Evolutionary conservation across 2,888 invertebrate species (phyloP), one percentile per base, ranked within the genome.

Genomic region (Bombylius major): DNA sequence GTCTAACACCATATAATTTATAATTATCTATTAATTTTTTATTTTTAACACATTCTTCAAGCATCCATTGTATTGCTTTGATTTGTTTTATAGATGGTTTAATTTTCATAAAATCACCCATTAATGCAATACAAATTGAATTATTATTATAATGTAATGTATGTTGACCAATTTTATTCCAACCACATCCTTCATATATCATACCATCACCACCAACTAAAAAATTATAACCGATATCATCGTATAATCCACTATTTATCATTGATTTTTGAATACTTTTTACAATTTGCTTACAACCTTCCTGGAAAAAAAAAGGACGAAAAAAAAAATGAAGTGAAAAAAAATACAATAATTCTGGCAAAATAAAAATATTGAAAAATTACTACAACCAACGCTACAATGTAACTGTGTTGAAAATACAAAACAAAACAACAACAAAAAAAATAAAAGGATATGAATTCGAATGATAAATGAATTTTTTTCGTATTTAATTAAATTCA

Each of bases 191-290:
- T 62, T 78, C 80, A 67, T 87, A 88, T 0, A 81, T 82, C 1
- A 79, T 76, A 0, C 87, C 88, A 64, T 88, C 87, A 7, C 84
- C 86, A 0, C 87, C 89, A 3, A 89, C 78, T 11, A 89, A 67
- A 64, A 87, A 90, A 67, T 86, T 89, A 70, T 88, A 89, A 0
- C 76, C 83, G 31, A 88, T 86, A 65, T 88, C 88, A 56, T 73
- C 76, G 79, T 83, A n/a, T n/a, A 85, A 0, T 73, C 64, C 4
- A 11, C 23, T 23, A 1, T 4, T 9, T 3, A 47, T 23, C 23
- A 23, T 14, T 9, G 9, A 31, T 4, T 47, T 11, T 23, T 47
- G 47, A 31, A 47, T 47, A 7, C 9, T 4, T 47, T 11, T 14
- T 4, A 47, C 47, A 23, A 23, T 3, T 23, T 23, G 23, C 23